Conservation (phyloP, 2,113 vertebrate genomes). For the Nipponia nippon region DNA sequence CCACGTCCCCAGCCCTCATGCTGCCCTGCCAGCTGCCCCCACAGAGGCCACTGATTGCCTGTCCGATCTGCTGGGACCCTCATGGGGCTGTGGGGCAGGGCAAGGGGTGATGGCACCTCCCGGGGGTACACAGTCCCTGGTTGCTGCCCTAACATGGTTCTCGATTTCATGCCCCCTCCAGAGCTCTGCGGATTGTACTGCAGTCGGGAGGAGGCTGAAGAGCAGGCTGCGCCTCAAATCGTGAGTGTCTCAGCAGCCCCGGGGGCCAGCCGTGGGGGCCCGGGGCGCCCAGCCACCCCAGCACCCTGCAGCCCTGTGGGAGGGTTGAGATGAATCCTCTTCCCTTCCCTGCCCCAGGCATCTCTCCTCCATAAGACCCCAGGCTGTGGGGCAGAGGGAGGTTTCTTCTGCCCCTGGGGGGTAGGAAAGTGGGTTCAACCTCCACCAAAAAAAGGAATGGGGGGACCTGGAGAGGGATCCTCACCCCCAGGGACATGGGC, state of each 20-base stretch:
- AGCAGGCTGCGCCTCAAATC: background rate
- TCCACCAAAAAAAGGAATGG: background rate
- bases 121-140: background rate
- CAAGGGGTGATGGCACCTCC: background rate
- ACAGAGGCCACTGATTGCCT: background rate
- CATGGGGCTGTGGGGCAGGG: background rate
- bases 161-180: background rate
- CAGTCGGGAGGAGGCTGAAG: background rate
- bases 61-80: background rate
- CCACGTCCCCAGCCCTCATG: background rate
- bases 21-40: background rate
- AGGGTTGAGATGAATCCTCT: no score
- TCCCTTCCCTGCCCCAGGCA: no score
- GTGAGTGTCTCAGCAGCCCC: background rate
- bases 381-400: background rate
- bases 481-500: background rate
- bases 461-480: background rate
- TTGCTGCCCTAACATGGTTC: background rate
- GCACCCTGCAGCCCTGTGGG: background rate
- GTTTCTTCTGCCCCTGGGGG: background rate
- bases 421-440: background rate
- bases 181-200: background rate
- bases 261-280: background rate
- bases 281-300: background rate
- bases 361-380: background rate